Percentiles rank a stretch among this genome's conserved stretches.
Evolutionary conservation across 1,140 invertebrate genomes (phyloP).

Genomic region (Leptinotarsa lineolata): DNA sequence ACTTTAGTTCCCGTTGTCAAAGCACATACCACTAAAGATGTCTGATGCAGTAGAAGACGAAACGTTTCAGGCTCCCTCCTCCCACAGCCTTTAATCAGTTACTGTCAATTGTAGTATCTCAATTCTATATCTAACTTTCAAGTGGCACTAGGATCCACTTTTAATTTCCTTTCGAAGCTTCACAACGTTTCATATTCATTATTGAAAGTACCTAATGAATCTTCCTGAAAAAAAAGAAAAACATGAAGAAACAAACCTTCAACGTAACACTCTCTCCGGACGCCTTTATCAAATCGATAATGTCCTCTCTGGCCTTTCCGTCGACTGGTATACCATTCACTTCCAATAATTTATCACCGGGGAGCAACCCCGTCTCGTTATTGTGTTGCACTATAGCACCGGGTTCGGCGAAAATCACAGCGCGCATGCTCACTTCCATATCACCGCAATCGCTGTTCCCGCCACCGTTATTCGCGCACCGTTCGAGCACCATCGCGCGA

Average conservation of each 20-base stretch:
- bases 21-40: too few species aligned
- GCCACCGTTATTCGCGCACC: slow-evolving; percentile 44
- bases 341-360: slow-evolving; percentile 90
- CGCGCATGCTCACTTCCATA: slow-evolving; percentile 63
- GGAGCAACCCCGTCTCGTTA: slow-evolving; percentile 83
- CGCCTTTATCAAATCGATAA: slow-evolving; percentile 90
- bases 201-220: too few species aligned
- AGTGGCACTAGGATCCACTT: too few species aligned
- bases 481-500: slow-evolving; percentile 79
- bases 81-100: too few species aligned
- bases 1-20: too few species aligned
- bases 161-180: too few species aligned
- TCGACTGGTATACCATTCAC: slow-evolving; percentile 88
- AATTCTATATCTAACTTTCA: too few species aligned
- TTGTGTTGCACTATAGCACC: slow-evolving; percentile 76
- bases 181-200: too few species aligned
- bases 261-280: slow-evolving; percentile 81
- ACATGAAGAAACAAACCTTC: slow-evolving; percentile 65
- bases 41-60: too few species aligned
- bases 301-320: slow-evolving; percentile 84
- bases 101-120: too few species aligned
- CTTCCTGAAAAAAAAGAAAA: not conserved
- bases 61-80: too few species aligned
- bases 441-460: not conserved
- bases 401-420: slow-evolving; percentile 92